Evolutionary conservation across 1,140 invertebrate species (phyloP), one percentile per base, ranked within the genome.

Genomic region (Drosophila lacertosa): DNA sequence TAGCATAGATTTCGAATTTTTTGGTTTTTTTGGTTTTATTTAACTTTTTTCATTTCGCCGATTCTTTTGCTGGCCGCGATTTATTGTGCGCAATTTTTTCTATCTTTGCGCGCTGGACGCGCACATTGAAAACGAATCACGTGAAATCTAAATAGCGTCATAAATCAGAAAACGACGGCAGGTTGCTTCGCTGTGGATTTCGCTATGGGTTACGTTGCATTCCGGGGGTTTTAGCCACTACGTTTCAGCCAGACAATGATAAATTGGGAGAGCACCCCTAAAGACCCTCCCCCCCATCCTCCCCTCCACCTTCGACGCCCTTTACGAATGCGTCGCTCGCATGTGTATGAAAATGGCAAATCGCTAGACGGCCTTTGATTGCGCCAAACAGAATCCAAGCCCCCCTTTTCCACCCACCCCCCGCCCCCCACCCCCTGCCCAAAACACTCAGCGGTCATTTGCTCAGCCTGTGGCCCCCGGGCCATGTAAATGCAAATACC

Each of bases 71-170:
- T 57, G 33, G 35, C 45, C 58, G 77, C 73, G 82, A 84, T 84
- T 84, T 84, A 84, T 84, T 88, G 81, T 75, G 78, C 60, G 62
- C 82, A 62, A 81, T 86, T 84, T 84, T 80, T 81, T 76, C 68
- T 84, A 84, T 86, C 82, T 84, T 77, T 77, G 73, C 59, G 45
- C 63, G 45, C 55, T 74, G 77, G 72, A 73, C 73, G 80, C 82
- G 73, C 77, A 68, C 81, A 84, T 84, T 84, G 81, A 84, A 84
- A 84, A 86, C 81, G 81, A 84, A 84, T 84, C 81, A 84, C 81
- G 82, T 84, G 81, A 86, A 86, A 86, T 86, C 82, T 86, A 86
- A 86, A 86, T 86, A 86, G 82, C 82, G 83, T 89, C 82, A 86
- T 86, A 86, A 86, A 86, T 86, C 82, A 86, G 82, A 84, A 80